A percentile compares a stretch with the other conserved stretches of the same genome.
These are phyloP conservation scores for Microctonus brassicae DNA, from an alignment of 2,888 invertebrate genomes.

Conservation along the genomic window DNA sequence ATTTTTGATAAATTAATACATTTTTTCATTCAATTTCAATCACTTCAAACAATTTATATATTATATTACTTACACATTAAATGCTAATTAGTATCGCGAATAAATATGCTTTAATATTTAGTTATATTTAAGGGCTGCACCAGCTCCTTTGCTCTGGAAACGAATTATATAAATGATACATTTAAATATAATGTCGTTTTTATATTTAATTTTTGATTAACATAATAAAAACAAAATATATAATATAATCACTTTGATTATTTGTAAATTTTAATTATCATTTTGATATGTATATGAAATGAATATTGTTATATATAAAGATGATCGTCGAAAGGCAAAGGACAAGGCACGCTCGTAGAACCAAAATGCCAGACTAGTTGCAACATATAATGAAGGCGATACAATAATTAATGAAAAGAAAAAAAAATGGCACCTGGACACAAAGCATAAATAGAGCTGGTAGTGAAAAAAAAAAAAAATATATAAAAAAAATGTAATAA, in stretches of 20 bases:
- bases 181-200: neutral
- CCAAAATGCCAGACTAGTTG: slow-evolving; percentile 64
- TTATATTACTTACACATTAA: neutral
- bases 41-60: neutral
- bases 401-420: slow-evolving; percentile 36
- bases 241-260: too few relatives aligned
- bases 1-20: neutral
- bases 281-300: neutral
- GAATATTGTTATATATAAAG: slow-evolving; percentile 3
- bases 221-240: neutral
- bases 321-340: slow-evolving; percentile 64
- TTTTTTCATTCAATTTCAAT: neutral
- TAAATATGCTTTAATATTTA: neutral
- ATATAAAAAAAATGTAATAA: slow-evolving; percentile 11
- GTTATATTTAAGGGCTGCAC: slow-evolving; percentile 2
- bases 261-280: too few relatives aligned
- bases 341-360: slow-evolving; percentile 64
- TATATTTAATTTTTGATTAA: neutral
- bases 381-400: slow-evolving; percentile 40
- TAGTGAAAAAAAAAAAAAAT: neutral
- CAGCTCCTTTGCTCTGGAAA: slow-evolving; percentile 43
- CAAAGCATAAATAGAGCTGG: neutral
- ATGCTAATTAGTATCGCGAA: neutral
- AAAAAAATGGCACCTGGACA: slow-evolving; percentile 18
- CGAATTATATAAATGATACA: slow-evolving; percentile 9